These are phyloP conservation scores for Chloroceryle aenea DNA, from an alignment of 2,113 vertebrate genomes.

Conservation along the genomic window DNA sequence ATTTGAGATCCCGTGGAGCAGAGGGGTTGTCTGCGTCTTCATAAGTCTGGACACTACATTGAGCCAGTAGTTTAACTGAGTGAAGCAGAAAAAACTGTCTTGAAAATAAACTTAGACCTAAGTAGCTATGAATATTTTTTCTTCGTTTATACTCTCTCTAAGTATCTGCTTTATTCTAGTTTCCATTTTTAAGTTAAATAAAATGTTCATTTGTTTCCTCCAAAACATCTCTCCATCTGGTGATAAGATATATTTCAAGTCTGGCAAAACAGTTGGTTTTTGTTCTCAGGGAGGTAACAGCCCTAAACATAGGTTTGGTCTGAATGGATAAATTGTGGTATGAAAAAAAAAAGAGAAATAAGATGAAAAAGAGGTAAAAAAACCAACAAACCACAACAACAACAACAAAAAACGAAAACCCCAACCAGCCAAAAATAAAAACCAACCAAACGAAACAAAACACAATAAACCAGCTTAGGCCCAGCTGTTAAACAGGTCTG, in stretches of 20 bases:
- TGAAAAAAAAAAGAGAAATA: not conserved
- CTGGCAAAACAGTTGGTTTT: not conserved
- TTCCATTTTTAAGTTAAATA: not conserved
- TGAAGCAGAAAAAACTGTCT: not conserved
- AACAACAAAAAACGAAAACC: no score
- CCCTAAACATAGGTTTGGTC: not conserved
- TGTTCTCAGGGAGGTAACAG: not conserved
- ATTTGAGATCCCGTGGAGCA: not conserved
- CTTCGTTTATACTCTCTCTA: not conserved
- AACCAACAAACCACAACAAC: no score
- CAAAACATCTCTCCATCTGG: not conserved
- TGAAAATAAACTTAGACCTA: not conserved
- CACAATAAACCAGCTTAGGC: not conserved
- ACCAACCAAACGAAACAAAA: not conserved
- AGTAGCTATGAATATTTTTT: not conserved
- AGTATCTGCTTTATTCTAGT: not conserved
- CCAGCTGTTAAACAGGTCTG: not conserved
- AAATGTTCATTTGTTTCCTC: not conserved
- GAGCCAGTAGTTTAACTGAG: not conserved
- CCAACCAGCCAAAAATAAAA: no score
- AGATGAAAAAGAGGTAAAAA: no score
- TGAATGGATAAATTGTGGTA: not conserved
- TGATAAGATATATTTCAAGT: not conserved
- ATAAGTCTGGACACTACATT: not conserved
- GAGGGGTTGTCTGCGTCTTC: not conserved